A percentile compares a stretch with the other conserved stretches of the same genome.
Conservation (phyloP, 2,113 vertebrate species). For the Clarias batrachus region DNA sequence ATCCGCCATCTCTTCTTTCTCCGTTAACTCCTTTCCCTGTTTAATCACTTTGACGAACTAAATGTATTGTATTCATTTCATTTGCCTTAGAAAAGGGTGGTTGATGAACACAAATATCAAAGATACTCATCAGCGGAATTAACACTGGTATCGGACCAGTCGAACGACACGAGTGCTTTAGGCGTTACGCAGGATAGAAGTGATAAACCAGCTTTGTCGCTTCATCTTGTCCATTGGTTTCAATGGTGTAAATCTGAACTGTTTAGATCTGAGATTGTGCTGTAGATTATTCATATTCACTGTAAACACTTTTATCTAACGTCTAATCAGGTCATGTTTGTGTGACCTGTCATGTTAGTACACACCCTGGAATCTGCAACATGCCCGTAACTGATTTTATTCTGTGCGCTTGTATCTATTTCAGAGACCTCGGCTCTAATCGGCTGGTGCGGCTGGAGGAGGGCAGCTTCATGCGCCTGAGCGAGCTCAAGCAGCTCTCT, state of each 20-base stretch:
- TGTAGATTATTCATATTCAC: neutral
- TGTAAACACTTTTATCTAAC: neutral
- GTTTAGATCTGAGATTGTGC: neutral
- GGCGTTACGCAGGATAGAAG: neutral
- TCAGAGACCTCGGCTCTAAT: conserved; percentile 89
- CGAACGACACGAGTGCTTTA: neutral
- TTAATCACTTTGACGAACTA: neutral
- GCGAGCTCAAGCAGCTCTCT: conserved; percentile 81
- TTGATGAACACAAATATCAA: no score
- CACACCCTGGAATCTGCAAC: neutral
- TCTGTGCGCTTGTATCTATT: neutral
- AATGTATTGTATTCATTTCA: neutral
- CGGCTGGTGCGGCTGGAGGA: conserved; percentile 89
- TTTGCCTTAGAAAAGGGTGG: neutral
- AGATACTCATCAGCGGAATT: neutral
- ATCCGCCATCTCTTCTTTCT: neutral
- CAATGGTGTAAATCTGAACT: neutral
- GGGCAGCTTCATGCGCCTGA: conserved; percentile 88
- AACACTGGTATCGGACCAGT: neutral
- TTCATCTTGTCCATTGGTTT: neutral
- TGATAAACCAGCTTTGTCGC: neutral
- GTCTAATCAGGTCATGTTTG: neutral
- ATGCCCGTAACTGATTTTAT: no score
- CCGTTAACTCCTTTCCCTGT: neutral
- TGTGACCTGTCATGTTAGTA: neutral